Evolutionary conservation across 2,797 vertebrate species (phyloP).

Genomic region (Loriculus beryllinus): DNA sequence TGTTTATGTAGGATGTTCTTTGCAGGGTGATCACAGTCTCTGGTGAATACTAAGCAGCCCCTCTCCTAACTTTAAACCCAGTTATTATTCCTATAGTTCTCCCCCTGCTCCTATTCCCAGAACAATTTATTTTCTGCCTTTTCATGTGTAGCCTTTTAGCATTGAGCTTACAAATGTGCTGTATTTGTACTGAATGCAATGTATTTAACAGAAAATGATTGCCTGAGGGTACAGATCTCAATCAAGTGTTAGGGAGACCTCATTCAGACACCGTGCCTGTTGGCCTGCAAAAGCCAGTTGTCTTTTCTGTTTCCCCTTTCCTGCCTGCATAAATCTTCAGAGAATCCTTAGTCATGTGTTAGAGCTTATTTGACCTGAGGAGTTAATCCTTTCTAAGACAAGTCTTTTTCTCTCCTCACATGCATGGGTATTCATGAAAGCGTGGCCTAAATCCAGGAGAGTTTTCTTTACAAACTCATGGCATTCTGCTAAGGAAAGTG

Average conservation of each 20-base stretch:
- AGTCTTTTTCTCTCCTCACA: slow-evolving; percentile 2
- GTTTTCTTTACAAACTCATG: background rate
- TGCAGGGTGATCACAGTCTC: background rate
- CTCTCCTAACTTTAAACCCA: background rate
- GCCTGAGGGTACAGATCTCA: slow-evolving; percentile 28
- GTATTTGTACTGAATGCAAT: slow-evolving; percentile 19
- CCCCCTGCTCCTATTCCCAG: background rate
- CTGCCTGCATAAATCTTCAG: slow-evolving; percentile 5
- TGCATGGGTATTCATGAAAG: background rate
- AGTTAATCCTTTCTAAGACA: slow-evolving; percentile 44
- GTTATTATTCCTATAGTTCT: background rate
- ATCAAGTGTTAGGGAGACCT: background rate
- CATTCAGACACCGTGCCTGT: background rate
- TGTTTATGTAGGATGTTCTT: background rate
- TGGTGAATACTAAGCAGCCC: background rate
- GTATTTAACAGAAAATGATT: slow-evolving; percentile 28
- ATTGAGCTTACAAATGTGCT: slow-evolving; percentile 8
- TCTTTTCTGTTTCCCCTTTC: background rate
- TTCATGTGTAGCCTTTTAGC: background rate
- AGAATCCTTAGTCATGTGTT: slow-evolving; percentile 28
- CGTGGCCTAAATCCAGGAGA: background rate
- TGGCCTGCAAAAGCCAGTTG: background rate
- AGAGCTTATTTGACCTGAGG: slow-evolving; percentile 30
- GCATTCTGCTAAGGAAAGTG: background rate
- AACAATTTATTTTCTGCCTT: slow-evolving; percentile 7